A percentile compares a stretch with the other conserved stretches of the same genome.
Evolutionary conservation across 2,797 vertebrate genomes (phyloP).

Genomic region (Microtus agrestis): DNA sequence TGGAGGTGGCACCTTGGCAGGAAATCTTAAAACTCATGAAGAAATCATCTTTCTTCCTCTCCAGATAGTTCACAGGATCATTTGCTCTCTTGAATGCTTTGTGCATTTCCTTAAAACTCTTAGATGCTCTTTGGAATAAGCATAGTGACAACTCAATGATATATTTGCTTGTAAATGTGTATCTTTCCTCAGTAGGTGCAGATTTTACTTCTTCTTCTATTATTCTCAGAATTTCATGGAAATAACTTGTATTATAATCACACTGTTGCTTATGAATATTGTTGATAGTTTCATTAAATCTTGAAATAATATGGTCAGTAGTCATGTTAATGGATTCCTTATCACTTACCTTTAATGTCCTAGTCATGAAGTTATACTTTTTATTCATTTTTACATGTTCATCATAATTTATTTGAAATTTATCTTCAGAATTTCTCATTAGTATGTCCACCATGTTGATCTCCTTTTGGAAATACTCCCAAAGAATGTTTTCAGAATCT

Average conservation of each 20-base stretch:
- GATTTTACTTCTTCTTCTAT: conserved; percentile 27
- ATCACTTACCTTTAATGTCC: background rate
- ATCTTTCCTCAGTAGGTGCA: background rate
- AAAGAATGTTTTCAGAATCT: conserved; percentile 77
- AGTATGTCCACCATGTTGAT: rapidly evolving
- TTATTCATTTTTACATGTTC: conserved; percentile 46
- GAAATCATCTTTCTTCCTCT: conserved; percentile 83
- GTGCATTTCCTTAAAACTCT: conserved; percentile 66
- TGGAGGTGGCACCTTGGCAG: conserved; percentile 80
- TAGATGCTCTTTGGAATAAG: conserved; percentile 71
- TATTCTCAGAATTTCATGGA: conserved; percentile 82
- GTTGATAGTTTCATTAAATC: background rate
- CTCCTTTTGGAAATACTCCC: conserved; percentile 58
- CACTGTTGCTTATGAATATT: conserved; percentile 53
- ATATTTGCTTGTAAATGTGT: conserved; percentile 75
- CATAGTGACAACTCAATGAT: conserved; percentile 74
- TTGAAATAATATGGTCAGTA: background rate
- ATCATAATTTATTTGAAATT: conserved; percentile 63
- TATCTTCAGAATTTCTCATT: rapidly evolving
- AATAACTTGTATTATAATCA: conserved; percentile 78
- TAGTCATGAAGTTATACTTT: rapidly evolving
- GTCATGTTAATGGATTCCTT: rapidly evolving
- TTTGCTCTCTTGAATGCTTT: conserved; percentile 70
- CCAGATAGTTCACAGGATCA: conserved; percentile 76
- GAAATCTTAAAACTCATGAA: conserved; percentile 84